Evolutionary conservation across 2,797 vertebrate species (phyloP).

Genomic region (Coracias cyanogaster): DNA sequence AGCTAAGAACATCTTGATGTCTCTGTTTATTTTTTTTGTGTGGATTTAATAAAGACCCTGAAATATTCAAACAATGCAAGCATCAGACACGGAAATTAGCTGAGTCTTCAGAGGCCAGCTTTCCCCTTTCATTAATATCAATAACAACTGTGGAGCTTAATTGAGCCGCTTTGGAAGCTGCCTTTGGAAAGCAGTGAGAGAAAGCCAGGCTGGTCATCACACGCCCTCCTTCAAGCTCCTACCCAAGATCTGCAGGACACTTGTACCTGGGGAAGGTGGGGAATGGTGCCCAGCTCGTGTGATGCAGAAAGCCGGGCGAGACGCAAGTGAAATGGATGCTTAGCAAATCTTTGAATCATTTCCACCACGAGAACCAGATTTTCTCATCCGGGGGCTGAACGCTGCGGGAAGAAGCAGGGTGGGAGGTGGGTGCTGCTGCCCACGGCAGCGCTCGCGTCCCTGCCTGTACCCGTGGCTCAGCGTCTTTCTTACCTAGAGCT

Average conservation of each 20-base stretch:
- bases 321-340: accelerated
- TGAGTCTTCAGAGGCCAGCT: constrained; percentile 2
- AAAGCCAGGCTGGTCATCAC: accelerated
- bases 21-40: neutral
- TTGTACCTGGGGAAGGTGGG: accelerated
- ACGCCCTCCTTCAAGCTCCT: accelerated
- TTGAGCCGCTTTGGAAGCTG: neutral
- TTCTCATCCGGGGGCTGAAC: accelerated
- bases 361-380: accelerated
- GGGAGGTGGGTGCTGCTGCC: neutral
- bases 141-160: constrained; percentile 10
- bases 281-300: neutral
- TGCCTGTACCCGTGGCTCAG: neutral
- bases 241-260: neutral
- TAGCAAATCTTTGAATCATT: accelerated
- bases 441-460: accelerated
- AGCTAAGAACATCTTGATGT: neutral
- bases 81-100: constrained; percentile 30
- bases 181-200: neutral
- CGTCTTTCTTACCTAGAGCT: neutral
- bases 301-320: neutral
- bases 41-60: neutral
- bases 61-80: neutral
- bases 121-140: constrained; percentile 9
- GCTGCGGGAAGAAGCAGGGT: neutral